Evolutionary conservation across 2,888 invertebrate genomes (phyloP), one percentile per base, ranked within the genome.

Genomic region (Scotopteryx bipunctaria): DNA sequence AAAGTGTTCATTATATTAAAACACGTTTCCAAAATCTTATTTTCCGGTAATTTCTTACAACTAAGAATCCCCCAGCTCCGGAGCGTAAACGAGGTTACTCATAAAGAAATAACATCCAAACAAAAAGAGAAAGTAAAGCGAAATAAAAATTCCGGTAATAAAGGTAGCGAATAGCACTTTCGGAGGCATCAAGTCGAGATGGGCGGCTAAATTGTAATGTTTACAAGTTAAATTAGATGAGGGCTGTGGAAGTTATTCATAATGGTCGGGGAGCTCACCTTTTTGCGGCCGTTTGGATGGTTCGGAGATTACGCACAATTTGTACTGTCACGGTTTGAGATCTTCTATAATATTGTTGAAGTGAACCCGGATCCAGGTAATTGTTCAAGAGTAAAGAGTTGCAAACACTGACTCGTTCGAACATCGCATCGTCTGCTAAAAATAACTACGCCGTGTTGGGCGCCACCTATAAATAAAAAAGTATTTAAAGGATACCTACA

Each of bases 161-260:
- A 80, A 80, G 77, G 79, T 78, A 72, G 75, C 69, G 75, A 81
- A 83, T 81, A 79, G 81, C 80, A 81, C 79, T 83, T 82, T 80
- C 63, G 72, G 76, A 78, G 72, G 78, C 80, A 81, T 83, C 83
- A 82, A 83, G 76, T 76, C 76, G 82, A 77, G 78, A 81, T 82
- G 80, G 81, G 75, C 72, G 79, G 64, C 80, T 83, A 81, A 85
- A 86, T 85, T 82, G 82, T 85, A 83, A 85, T 83, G 85, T 84
- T 86, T 84, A 86, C 86, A 84, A 86, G 86, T 86, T 86, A 85
- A 86, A 86, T 86, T 83, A 84, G 84, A 82, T 77, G 82, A 80
- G 78, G 76, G 73, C 72, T 70, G 70, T 74, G 72, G 74, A 78
- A 81, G 78, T 83, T 83, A 83, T 82, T 81, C 81, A 81, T 82